These are phyloP conservation scores for Onychomys arenicola DNA, from an alignment of 2,797 vertebrate species.

Conservation along the genomic window DNA sequence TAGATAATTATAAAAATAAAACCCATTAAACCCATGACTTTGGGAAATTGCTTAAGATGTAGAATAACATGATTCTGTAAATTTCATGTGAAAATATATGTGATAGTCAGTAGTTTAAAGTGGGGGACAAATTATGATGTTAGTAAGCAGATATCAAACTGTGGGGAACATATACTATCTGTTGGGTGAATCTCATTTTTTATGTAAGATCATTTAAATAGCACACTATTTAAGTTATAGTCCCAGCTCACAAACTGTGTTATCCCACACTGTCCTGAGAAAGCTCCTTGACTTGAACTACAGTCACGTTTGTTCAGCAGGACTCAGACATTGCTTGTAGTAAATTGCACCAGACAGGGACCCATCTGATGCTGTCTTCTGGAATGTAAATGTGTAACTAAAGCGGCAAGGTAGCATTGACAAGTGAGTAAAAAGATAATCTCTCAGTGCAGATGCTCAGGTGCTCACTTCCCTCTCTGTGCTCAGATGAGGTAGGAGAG, in stretches of 20 bases:
- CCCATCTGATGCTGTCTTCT: neutral
- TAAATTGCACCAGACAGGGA: neutral
- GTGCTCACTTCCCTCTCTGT: neutral
- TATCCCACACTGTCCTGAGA: neutral
- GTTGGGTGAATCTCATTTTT: neutral
- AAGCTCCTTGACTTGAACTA: neutral
- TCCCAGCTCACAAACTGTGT: neutral
- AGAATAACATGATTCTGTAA: neutral
- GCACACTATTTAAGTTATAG: neutral
- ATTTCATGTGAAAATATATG: constrained; percentile 1
- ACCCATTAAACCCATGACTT: neutral
- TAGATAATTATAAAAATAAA: constrained; percentile 8
- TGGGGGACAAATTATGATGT: neutral
- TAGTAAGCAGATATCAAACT: neutral
- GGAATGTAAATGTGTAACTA: neutral
- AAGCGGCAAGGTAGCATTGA: neutral
- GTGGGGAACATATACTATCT: neutral
- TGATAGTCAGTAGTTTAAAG: neutral
- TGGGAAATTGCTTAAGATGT: neutral
- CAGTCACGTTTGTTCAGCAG: neutral
- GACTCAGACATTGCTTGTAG: neutral
- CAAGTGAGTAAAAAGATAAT: neutral
- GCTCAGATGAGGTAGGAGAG: neutral
- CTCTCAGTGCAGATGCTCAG: neutral
- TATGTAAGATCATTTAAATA: neutral